Percentiles rank a stretch among this genome's conserved stretches.
Evolutionary conservation across 2,888 invertebrate genomes (phyloP).

Genomic region (Pseudanteris insignis): DNA sequence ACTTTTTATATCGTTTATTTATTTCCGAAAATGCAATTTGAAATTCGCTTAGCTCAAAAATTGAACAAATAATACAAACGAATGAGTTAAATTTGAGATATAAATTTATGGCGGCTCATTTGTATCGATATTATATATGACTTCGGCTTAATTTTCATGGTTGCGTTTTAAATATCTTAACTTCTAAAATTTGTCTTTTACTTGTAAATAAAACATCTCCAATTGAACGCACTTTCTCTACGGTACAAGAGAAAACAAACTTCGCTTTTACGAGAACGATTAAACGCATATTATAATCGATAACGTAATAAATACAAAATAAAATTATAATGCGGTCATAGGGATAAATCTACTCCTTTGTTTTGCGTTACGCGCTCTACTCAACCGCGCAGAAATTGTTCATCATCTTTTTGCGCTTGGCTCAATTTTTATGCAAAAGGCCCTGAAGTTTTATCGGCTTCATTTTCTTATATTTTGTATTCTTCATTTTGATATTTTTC

Average conservation of each 20-base stretch:
- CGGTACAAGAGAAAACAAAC: conserved; percentile 17
- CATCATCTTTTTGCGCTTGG: conserved; percentile 41
- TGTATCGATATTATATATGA: conserved; percentile 39
- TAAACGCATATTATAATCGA: conserved; percentile 17
- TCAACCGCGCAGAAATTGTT: conserved; percentile 31
- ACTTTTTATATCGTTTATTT: no score
- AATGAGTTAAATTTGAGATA: conserved; percentile 17
- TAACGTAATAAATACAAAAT: conserved; percentile 25
- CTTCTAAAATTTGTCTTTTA: conserved; percentile 2
- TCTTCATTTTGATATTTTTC: background rate
- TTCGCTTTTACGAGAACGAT: conserved; percentile 24
- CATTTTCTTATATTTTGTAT: background rate
- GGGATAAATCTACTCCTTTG: conserved; percentile 34
- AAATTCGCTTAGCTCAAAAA: conserved; percentile 13
- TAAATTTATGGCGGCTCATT: conserved; percentile 26
- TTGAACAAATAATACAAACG: no score
- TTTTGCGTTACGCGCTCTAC: conserved; percentile 40
- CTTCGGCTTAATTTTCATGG: conserved; percentile 30
- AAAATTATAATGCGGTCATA: conserved; percentile 19
- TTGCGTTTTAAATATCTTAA: conserved; percentile 2
- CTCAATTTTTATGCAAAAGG: conserved; percentile 64
- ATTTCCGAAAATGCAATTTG: background rate
- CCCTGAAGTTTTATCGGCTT: conserved; percentile 50
- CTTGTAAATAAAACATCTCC: conserved; percentile 21
- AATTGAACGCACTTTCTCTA: conserved; percentile 29